Evolutionary conservation across 2,797 vertebrate genomes (phyloP).

Genomic region (Chelonia mydas): DNA sequence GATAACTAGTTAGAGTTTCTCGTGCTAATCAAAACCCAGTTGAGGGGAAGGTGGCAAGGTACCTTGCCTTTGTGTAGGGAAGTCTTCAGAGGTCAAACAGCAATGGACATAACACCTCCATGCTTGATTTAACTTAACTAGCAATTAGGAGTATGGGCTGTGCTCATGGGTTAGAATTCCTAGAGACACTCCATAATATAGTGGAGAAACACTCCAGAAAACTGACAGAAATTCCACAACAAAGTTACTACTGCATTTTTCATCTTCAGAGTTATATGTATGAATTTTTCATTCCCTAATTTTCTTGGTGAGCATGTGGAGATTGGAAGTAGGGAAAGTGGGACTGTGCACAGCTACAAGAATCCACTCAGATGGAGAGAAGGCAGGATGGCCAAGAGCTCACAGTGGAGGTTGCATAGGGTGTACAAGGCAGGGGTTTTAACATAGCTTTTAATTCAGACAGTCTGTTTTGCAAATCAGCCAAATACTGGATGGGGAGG

Average conservation of each 20-base stretch:
- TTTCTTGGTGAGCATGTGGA: neutral
- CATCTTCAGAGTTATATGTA: neutral
- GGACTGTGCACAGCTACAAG: neutral
- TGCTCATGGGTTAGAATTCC: neutral
- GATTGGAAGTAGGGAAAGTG: neutral
- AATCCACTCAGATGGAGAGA: neutral
- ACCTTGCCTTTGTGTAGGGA: neutral
- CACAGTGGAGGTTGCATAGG: neutral
- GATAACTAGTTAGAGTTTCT: neutral
- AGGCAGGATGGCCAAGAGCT: neutral
- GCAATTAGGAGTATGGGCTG: neutral
- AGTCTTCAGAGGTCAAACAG: neutral
- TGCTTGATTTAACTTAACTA: neutral
- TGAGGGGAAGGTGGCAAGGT: neutral
- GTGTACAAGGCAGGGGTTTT: neutral
- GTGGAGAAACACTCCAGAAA: too few relatives aligned
- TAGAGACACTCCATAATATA: neutral
- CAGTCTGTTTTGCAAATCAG: neutral
- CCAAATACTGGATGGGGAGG: conserved; percentile 13
- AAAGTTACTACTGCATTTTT: neutral
- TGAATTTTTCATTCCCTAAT: neutral
- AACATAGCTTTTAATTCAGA: neutral
- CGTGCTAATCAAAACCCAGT: neutral
- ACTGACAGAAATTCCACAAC: conserved; percentile 12
- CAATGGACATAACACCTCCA: neutral